These are phyloP conservation scores for Mesorhabditis sp. DNA, from an alignment of 2,888 invertebrate species.

Conservation along the genomic window DNA sequence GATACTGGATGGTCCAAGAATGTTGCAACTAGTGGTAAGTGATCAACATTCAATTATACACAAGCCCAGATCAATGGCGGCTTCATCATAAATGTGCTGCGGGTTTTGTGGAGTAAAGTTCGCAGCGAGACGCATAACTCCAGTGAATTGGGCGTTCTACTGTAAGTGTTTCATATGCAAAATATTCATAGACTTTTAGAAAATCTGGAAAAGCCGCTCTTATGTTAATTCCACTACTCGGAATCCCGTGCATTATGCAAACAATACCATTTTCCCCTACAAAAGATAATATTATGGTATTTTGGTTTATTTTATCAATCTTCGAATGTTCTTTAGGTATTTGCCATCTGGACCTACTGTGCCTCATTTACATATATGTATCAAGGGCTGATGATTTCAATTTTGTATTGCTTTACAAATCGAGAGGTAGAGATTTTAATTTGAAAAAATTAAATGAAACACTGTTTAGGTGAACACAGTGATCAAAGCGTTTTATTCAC, in stretches of 20 bases:
- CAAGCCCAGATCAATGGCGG: conserved; percentile 61
- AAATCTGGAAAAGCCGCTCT: conserved; percentile 64
- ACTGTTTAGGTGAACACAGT: conserved; percentile 51
- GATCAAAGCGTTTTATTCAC: conserved; percentile 46
- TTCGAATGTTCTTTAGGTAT: conserved; percentile 42
- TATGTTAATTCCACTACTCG: conserved; percentile 62
- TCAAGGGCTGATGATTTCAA: conserved; percentile 63
- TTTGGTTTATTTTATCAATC: background rate
- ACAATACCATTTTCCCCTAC: conserved; percentile 60
- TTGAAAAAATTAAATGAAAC: background rate
- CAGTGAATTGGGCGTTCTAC: conserved; percentile 55
- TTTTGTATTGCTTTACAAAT: conserved; percentile 64
- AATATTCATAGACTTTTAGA: conserved; percentile 43
- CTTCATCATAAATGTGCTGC: conserved; percentile 63
- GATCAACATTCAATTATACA: conserved; percentile 44
- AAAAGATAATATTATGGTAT: conserved; percentile 54
- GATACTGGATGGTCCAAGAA: conserved; percentile 83
- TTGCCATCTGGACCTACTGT: conserved; percentile 59
- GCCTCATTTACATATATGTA: conserved; percentile 61
- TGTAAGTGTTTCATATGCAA: conserved; percentile 13
- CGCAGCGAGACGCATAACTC: conserved; percentile 59
- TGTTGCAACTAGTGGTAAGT: conserved; percentile 76
- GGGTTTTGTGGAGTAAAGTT: conserved; percentile 62
- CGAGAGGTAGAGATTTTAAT: conserved; percentile 58
- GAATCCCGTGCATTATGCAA: conserved; percentile 63